phyloP scores from a whole-genome alignment of 2,888 invertebrate genomes.

The Morpho helenor region DNA sequence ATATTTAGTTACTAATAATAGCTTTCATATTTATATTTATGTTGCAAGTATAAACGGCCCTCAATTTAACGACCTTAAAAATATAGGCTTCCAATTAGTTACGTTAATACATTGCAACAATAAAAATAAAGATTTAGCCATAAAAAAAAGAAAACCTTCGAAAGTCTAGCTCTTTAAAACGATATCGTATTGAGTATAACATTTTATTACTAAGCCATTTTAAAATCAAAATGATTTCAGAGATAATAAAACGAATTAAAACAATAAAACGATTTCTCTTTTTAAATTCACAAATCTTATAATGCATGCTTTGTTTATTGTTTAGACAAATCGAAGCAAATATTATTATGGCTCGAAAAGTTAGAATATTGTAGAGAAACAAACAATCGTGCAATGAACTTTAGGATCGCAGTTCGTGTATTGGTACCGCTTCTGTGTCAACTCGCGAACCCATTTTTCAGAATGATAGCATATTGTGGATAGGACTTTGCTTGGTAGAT shows the following conservation, averaged over 20 bases:
- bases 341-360: background rate
- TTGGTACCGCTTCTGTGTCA: constrained; percentile 18
- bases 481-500: background rate
- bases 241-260: constrained; percentile 5
- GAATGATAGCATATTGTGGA: constrained; percentile 8
- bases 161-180: background rate
- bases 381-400: constrained; percentile 16
- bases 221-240: constrained; percentile 1
- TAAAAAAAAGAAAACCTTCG: constrained; percentile 4
- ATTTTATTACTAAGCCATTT: constrained; percentile 5
- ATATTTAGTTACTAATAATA: no score
- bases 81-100: no score
- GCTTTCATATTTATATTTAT: no score
- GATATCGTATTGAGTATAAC: background rate
- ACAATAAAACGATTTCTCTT: constrained; percentile 3
- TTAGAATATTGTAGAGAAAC: constrained; percentile 1
- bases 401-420: constrained; percentile 12
- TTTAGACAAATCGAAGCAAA: constrained; percentile 2
- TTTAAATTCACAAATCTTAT: background rate
- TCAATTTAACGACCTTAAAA: background rate
- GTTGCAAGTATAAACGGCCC: no score
- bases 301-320: constrained; percentile 4
- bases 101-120: background rate
- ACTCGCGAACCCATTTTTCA: constrained; percentile 13
- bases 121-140: background rate